These are phyloP conservation scores for Alentia gelatinosa DNA, from an alignment of 2,888 invertebrate genomes.

Conservation along the genomic window DNA sequence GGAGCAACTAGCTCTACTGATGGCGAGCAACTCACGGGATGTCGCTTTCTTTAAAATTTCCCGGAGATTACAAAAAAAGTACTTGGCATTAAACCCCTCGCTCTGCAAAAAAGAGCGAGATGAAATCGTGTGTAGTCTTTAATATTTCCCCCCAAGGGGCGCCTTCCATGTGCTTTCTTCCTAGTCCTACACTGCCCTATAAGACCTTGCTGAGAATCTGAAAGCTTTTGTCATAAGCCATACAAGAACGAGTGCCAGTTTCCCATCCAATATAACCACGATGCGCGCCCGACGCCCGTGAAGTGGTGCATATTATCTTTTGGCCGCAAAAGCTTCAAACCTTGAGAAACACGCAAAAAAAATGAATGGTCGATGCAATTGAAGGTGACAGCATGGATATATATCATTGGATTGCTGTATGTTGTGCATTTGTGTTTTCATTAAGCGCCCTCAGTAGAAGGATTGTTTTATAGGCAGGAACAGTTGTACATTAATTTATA, in stretches of 20 bases:
- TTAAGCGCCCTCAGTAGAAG: not conserved
- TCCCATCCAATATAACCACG: not conserved
- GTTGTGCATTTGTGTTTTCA: not conserved
- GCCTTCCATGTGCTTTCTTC: too few species aligned
- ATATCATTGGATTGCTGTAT: not conserved
- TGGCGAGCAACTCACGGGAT: slow-evolving; percentile 4
- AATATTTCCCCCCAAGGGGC: not conserved
- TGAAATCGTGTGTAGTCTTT: slow-evolving; percentile 17
- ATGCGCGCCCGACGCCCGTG: not conserved
- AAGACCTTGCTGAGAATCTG: not conserved
- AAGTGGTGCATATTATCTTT: not conserved
- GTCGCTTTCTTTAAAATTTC: slow-evolving; percentile 20
- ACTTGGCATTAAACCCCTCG: slow-evolving; percentile 5
- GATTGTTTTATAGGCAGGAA: not conserved
- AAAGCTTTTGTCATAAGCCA: not conserved
- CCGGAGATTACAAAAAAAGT: not conserved
- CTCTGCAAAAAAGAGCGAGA: not conserved
- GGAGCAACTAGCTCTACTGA: not conserved
- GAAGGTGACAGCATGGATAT: not conserved
- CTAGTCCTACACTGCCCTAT: not conserved
- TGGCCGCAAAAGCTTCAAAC: not conserved
- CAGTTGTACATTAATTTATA: not conserved
- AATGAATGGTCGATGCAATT: not conserved
- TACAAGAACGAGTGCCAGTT: not conserved
- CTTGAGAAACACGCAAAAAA: not conserved